Conservation (phyloP, 2,113 vertebrate genomes). For the Rhadina sibilatrix region DNA sequence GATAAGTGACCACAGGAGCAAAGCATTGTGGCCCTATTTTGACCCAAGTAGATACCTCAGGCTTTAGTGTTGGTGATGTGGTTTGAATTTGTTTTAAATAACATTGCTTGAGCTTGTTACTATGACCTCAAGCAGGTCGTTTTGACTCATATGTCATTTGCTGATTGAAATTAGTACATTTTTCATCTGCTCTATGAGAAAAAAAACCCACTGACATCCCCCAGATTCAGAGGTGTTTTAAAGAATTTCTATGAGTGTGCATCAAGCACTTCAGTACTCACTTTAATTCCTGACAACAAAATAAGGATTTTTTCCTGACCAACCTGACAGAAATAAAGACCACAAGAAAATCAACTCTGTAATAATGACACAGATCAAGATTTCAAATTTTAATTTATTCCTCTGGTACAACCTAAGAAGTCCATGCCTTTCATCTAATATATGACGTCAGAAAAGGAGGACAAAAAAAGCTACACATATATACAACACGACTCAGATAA, state of each 20-base stretch:
- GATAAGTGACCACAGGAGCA: background rate
- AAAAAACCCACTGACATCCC: background rate
- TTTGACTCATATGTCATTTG: background rate
- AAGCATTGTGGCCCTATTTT: background rate
- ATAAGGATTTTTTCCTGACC: background rate
- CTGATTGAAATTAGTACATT: background rate
- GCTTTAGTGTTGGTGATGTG: background rate
- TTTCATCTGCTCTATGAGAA: background rate
- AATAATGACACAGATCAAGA: background rate
- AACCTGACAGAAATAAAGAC: background rate
- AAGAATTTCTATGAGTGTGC: background rate
- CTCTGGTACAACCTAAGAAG: accelerated
- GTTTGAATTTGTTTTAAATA: background rate
- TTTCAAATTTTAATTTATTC: conserved; percentile 14
- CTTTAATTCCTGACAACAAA: background rate
- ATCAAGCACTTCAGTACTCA: background rate
- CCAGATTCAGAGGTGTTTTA: background rate
- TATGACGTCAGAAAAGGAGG: background rate
- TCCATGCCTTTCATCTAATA: background rate
- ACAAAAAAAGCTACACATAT: background rate
- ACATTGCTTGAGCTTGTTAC: background rate
- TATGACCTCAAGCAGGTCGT: background rate
- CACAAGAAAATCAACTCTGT: background rate
- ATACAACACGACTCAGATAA: background rate
- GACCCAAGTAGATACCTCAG: background rate